These are phyloP conservation scores for Seira ritae DNA, from an alignment of 2,888 invertebrate species.

Conservation along the genomic window DNA sequence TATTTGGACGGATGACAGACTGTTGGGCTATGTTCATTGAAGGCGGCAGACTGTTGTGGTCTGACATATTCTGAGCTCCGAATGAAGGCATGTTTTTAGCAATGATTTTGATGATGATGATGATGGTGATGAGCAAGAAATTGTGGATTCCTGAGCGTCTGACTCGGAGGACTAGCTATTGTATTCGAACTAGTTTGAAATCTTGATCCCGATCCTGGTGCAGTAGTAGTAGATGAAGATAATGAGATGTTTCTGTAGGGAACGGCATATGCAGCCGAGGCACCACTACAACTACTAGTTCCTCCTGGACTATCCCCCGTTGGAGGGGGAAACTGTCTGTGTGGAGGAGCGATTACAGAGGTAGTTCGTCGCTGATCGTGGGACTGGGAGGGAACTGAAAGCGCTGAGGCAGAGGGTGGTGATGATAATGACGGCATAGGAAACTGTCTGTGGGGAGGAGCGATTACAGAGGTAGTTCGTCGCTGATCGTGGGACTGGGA, in stretches of 20 bases:
- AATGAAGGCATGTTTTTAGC: not conserved
- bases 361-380: slow-evolving; percentile 26
- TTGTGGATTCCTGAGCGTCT: slow-evolving; percentile 56
- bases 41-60: not conserved
- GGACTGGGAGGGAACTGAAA: not conserved
- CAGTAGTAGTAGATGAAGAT: not conserved
- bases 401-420: not conserved
- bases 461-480: slow-evolving; percentile 33
- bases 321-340: not conserved
- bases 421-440: slow-evolving; percentile 13
- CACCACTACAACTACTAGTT: too few species aligned
- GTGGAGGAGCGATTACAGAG: slow-evolving; percentile 35
- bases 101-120: slow-evolving; percentile 30
- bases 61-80: too few species aligned
- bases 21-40: slow-evolving; percentile 22
- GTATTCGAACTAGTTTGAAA: not conserved
- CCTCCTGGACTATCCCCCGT: not conserved
- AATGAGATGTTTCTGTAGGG: not conserved
- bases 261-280: too few species aligned
- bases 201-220: not conserved
- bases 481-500: slow-evolving; percentile 22
- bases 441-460: not conserved
- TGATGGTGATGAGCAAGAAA: slow-evolving; percentile 46
- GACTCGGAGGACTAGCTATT: not conserved
- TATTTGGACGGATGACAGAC: slow-evolving; percentile 49